These are phyloP conservation scores for Phrynocephalus forsythii DNA, from an alignment of 2,797 vertebrate genomes.

Conservation along the genomic window DNA sequence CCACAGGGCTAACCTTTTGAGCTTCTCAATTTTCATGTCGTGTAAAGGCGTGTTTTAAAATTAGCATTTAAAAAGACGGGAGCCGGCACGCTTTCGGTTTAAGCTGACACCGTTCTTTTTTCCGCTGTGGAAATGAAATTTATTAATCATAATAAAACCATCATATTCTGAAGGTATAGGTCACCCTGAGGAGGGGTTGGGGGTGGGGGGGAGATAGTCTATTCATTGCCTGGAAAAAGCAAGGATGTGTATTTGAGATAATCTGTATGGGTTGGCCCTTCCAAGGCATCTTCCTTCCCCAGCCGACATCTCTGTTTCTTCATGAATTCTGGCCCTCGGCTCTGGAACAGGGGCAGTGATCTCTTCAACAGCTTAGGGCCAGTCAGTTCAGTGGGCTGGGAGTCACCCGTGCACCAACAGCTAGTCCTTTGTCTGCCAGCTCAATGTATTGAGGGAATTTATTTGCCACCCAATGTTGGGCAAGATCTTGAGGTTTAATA, in stretches of 20 bases:
- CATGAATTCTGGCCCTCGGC: constrained; percentile 26
- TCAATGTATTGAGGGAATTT: neutral
- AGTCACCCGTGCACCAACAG: neutral
- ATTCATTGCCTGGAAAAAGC: constrained; percentile 57
- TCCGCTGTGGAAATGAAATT: constrained; percentile 83
- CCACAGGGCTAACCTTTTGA: constrained; percentile 76
- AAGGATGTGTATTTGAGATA: constrained; percentile 54
- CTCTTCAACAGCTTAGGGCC: neutral
- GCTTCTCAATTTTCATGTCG: constrained; percentile 75
- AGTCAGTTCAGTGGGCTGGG: neutral
- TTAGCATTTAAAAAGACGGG: constrained; percentile 82
- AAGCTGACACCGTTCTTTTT: constrained; percentile 81
- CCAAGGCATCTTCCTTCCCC: constrained; percentile 44
- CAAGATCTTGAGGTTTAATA: too few species aligned
- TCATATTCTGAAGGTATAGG: constrained; percentile 81
- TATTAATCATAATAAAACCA: constrained; percentile 85
- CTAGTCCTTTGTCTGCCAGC: neutral
- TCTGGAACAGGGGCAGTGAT: constrained; percentile 10
- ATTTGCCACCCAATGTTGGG: too few species aligned
- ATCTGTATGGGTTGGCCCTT: constrained; percentile 49
- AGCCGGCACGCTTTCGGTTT: constrained; percentile 77
- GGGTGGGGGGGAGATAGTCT: constrained; percentile 31
- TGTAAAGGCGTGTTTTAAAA: constrained; percentile 77
- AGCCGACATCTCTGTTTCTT: constrained; percentile 50
- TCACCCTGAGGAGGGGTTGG: constrained; percentile 71